Evolutionary conservation across 2,113 vertebrate genomes (phyloP).

Genomic region (Menura novaehollandiae): DNA sequence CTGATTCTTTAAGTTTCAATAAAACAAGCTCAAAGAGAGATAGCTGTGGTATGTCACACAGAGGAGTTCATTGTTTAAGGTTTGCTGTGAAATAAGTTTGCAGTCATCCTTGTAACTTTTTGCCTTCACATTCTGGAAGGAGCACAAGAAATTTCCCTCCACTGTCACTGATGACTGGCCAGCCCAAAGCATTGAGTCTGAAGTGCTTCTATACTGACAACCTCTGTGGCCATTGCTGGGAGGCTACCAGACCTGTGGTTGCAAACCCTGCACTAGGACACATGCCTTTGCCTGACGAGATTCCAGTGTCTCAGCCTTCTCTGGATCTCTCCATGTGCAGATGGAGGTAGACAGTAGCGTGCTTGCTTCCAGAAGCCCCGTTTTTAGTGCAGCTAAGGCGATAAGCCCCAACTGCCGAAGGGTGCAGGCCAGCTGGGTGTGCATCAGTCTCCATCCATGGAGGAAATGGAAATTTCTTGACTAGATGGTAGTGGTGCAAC

Average conservation of each 20-base stretch:
- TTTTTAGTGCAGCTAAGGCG: background rate
- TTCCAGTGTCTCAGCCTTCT: fast-evolving
- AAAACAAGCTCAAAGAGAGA: background rate
- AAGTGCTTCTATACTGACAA: background rate
- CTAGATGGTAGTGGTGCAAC: background rate
- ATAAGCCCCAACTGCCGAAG: background rate
- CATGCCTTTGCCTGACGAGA: fast-evolving
- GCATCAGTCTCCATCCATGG: background rate
- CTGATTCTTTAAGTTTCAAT: background rate
- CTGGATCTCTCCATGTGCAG: fast-evolving
- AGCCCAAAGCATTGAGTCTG: background rate
- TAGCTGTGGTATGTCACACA: background rate
- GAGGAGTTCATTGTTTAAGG: background rate
- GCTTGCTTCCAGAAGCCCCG: background rate
- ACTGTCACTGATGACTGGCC: background rate
- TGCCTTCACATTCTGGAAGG: background rate
- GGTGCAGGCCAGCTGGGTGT: background rate
- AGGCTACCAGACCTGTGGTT: background rate
- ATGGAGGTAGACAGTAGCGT: fast-evolving
- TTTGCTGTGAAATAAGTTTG: background rate
- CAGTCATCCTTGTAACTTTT: background rate
- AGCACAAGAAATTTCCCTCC: background rate
- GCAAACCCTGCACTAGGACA: background rate
- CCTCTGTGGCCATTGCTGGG: background rate
- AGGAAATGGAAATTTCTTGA: slow-evolving; percentile 1